phyloP scores from a whole-genome alignment of 2,113 vertebrate genomes.

The Phasianus colchicus region DNA sequence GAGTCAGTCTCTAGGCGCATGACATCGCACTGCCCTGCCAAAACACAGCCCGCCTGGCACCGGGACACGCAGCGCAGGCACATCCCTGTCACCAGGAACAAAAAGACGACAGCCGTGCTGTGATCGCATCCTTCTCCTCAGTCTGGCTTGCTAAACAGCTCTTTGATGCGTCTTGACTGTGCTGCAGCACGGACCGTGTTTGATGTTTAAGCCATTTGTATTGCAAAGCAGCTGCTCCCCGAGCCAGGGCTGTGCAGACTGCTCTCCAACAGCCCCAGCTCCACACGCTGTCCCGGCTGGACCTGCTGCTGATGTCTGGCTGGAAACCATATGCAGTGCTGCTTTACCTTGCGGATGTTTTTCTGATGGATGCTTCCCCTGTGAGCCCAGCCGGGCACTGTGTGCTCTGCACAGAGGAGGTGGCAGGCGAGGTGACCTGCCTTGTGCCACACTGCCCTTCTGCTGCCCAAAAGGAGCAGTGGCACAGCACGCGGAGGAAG shows the following conservation, averaged over 20 bases:
- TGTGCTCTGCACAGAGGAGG: neutral
- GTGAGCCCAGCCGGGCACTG: neutral
- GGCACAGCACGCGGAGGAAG: neutral
- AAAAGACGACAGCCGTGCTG: neutral
- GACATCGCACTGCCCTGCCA: neutral
- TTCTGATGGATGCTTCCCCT: neutral
- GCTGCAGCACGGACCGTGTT: neutral
- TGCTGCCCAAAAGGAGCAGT: fast-evolving
- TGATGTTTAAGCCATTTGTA: neutral
- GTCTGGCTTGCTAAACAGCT: neutral
- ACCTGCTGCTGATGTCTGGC: neutral
- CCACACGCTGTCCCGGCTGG: neutral
- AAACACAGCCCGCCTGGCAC: neutral
- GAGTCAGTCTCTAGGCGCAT: neutral
- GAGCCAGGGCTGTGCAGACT: neutral
- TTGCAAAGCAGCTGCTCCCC: fast-evolving
- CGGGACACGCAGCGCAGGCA: neutral
- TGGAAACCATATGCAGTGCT: neutral
- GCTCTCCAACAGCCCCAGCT: neutral
- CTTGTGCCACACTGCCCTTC: neutral
- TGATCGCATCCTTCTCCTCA: neutral
- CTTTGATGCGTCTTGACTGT: neutral
- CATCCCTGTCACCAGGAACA: neutral
- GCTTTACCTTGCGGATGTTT: neutral
- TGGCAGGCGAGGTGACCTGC: neutral